Conservation (phyloP, 2,888 invertebrate species). For the Platycheirus albimanus region DNA sequence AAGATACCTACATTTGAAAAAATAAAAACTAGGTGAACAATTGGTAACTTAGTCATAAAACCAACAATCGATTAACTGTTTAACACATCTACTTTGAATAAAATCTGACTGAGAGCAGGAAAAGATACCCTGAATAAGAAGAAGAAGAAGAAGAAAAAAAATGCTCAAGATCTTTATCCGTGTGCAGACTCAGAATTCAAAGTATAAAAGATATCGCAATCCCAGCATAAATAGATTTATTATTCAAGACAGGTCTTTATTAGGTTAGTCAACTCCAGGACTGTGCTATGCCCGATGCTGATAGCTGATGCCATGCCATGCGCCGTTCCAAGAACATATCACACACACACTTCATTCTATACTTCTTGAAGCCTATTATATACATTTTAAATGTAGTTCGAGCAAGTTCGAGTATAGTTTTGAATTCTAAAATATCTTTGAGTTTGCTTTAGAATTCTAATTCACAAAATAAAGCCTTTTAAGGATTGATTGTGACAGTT, state of each 20-base stretch:
- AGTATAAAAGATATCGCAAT: constrained; percentile 43
- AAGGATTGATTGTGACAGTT: constrained; percentile 14
- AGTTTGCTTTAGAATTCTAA: constrained; percentile 12
- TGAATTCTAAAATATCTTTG: neutral
- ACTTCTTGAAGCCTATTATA: neutral
- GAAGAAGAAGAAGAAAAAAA: constrained; percentile 28
- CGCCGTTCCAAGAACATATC: constrained; percentile 22
- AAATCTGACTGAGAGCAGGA: constrained; percentile 30
- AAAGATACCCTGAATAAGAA: constrained; percentile 32
- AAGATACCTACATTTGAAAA: neutral
- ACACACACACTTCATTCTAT: constrained; percentile 19
- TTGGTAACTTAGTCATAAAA: constrained; percentile 56
- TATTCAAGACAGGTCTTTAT: constrained; percentile 70
- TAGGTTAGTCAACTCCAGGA: constrained; percentile 66
- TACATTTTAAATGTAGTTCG: constrained; percentile 3
- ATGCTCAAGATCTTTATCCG: constrained; percentile 42
- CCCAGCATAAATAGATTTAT: constrained; percentile 42
- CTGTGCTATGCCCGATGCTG: neutral
- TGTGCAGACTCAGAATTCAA: constrained; percentile 52
- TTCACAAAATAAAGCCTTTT: too few relatives aligned
- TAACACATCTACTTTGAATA: constrained; percentile 50
- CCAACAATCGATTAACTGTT: constrained; percentile 38
- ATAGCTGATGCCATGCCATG: too few relatives aligned
- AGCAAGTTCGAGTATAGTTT: neutral
- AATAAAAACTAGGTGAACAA: constrained; percentile 56